Percentiles rank a stretch among this genome's conserved stretches.
Conservation (phyloP, 23 tunicate genomes). For the Phallusia fumigata region DNA sequence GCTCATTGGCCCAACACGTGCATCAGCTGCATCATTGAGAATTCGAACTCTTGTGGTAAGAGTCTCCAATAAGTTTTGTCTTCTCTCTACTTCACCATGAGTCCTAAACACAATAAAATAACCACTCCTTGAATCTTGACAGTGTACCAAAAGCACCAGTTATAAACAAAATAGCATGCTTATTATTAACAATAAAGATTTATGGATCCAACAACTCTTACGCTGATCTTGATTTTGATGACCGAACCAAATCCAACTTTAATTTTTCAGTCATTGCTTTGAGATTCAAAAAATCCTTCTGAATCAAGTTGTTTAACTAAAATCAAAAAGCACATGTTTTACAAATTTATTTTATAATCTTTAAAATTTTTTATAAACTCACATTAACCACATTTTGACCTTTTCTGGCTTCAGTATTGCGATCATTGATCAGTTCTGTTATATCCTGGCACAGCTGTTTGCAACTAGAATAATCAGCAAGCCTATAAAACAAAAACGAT, state of each 20-base stretch:
- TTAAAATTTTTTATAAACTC: neutral
- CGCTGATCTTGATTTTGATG: conserved; percentile 24
- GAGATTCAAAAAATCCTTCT: conserved; percentile 31
- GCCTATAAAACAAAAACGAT: conserved; percentile 12
- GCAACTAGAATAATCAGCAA: conserved; percentile 49
- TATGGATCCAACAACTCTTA: conserved; percentile 7
- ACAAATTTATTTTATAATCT: neutral
- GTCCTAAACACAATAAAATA: conserved; percentile 18
- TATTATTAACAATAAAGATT: neutral
- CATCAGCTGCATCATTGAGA: conserved; percentile 30
- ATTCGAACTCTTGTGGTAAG: conserved; percentile 29
- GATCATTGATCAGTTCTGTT: conserved; percentile 32
- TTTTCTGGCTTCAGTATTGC: conserved; percentile 19
- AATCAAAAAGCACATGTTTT: neutral
- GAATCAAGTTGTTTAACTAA: conserved; percentile 22
- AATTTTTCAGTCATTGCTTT: conserved; percentile 36
- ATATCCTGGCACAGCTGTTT: conserved; percentile 38
- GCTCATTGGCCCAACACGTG: neutral
- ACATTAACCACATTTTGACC: conserved; percentile 20
- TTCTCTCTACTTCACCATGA: conserved; percentile 38
- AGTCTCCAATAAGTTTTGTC: conserved; percentile 34
- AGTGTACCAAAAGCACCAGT: too few species aligned
- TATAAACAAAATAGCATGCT: neutral
- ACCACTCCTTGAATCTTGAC: too few species aligned
- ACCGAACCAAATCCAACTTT: conserved; percentile 23